Evolutionary conservation across 2,797 vertebrate species (phyloP).

Genomic region (Spinus olivaceus): DNA sequence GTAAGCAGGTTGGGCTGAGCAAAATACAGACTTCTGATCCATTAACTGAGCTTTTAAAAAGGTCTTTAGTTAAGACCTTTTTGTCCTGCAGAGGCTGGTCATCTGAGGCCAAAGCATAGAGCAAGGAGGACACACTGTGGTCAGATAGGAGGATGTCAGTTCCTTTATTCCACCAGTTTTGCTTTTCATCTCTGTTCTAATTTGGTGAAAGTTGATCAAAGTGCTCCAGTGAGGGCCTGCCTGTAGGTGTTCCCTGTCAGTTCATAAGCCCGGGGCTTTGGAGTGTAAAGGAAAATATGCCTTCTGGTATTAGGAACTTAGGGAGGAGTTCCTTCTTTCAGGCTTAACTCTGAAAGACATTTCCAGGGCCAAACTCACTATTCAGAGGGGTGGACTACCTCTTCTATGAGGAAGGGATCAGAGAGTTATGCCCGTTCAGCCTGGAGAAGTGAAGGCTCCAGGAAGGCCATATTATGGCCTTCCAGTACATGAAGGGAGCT

Average conservation of each 20-base stretch:
- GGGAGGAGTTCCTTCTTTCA: neutral
- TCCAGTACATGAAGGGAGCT: neutral
- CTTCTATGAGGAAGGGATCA: neutral
- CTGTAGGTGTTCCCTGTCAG: neutral
- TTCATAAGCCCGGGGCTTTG: accelerated
- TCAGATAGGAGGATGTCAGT: conserved; percentile 1
- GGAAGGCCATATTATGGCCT: neutral
- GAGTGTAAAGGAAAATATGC: neutral
- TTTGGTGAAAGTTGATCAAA: neutral
- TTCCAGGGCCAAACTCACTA: neutral
- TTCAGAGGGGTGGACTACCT: neutral
- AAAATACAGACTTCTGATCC: neutral
- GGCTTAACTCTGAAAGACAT: neutral
- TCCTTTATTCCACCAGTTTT: neutral
- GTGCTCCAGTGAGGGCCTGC: neutral
- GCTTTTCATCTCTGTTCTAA: neutral
- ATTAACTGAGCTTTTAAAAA: neutral
- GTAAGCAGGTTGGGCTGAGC: neutral
- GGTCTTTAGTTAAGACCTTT: neutral
- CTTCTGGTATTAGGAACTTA: neutral
- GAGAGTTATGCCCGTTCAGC: neutral
- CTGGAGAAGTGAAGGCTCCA: neutral
- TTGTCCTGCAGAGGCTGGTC: neutral
- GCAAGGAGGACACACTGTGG: conserved; percentile 64
- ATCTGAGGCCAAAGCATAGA: neutral